Conservation (phyloP, 2,888 invertebrate species). For the Cinara cedri region DNA sequence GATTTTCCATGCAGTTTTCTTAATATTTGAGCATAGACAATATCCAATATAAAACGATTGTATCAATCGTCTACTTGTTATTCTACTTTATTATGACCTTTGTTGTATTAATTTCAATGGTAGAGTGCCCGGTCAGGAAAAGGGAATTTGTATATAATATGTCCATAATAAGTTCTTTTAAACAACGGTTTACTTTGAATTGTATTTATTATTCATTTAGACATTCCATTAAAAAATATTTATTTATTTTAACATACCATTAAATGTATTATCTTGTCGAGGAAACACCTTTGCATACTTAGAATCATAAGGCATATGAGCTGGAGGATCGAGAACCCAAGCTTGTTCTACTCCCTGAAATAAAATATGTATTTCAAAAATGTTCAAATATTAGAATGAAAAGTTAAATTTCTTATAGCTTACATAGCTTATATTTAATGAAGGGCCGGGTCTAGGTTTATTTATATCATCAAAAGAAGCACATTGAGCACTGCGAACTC, state of each 20-base stretch:
- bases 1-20: too few relatives aligned
- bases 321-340: constrained; percentile 86
- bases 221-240: constrained; percentile 1
- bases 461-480: constrained; percentile 75
- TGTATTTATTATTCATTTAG: too few relatives aligned
- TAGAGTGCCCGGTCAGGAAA: too few relatives aligned
- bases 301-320: constrained; percentile 76
- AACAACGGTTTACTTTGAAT: too few relatives aligned
- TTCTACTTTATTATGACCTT: too few relatives aligned
- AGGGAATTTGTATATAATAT: too few relatives aligned
- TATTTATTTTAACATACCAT: constrained; percentile 59
- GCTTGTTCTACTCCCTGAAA: constrained; percentile 72
- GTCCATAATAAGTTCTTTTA: too few relatives aligned
- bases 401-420: constrained; percentile 60
- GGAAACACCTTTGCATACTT: constrained; percentile 75
- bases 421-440: constrained; percentile 67
- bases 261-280: constrained; percentile 78
- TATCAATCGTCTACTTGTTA: too few relatives aligned
- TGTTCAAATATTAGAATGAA: constrained; percentile 32
- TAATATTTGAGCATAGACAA: too few relatives aligned
- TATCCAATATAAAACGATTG: too few relatives aligned
- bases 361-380: constrained; percentile 56
- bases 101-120: too few relatives aligned
- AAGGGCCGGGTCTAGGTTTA: constrained; percentile 67
- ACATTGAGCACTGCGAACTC: constrained; percentile 85